Base-by-base conservation (phyloP, 2,888 invertebrate genomes). In the Petrophora chlorosata region DNA sequence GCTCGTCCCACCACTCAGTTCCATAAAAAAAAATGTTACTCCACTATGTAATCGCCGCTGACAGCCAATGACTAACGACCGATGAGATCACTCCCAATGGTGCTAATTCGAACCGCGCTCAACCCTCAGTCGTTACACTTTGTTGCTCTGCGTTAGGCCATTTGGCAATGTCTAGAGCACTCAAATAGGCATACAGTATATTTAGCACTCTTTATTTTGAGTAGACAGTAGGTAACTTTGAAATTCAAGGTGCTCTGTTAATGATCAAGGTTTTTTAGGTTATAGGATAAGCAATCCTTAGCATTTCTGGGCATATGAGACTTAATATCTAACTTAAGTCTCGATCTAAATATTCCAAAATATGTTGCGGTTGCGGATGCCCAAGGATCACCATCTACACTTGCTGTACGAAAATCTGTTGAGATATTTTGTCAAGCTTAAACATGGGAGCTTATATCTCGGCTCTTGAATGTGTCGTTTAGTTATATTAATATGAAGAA, bases 11-110 rank as follows among this genome's bases (percentile, higher is more conserved):
- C n/a, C n/a, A n/a, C n/a, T n/a, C n/a, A n/a, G n/a, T n/a, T n/a
- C n/a, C n/a, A n/a, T n/a, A n/a, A 26, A 26, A 26, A 12, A 23
- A 23, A 23, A 23, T 23, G 3, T 23, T 5, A 19, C 2, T 10
- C 10, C 10, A 3, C 25, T 10, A 7, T 62, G 66, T 67, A 63
- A 65, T 62, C 53, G 50, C 42, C 47, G 59, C 65, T 65, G 74
- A 71, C 75, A 59, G 61, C 71, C 73, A 78, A 82, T 87, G 85
- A 87, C 73, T 86, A 87, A 87, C 82, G 81, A 66, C 63, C 64
- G 40, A 81, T 87, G 87, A 87, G 85, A 82, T 87, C 87, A 88
- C 76, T 77, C 78, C 74, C 74, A 78, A 79, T 76, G 69, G 73
- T 45, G 76, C 80, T 85, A 86, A 87, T 86, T 86, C 68, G 62